Conservation (phyloP, 2,113 vertebrate species). For the Eulacestoma nigropectus region DNA sequence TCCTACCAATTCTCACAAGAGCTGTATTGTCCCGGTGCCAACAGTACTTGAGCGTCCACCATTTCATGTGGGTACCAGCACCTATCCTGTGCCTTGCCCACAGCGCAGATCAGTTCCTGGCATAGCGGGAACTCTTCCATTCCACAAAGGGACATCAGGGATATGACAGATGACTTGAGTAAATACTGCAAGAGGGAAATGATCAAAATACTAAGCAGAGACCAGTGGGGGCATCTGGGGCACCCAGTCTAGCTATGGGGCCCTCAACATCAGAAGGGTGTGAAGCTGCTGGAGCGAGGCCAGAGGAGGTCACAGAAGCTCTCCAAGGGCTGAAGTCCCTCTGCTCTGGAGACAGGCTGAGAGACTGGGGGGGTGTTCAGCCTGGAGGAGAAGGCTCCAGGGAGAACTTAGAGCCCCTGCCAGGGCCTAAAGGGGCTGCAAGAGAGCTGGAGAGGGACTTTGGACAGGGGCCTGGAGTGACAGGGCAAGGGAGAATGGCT, state of each 20-base stretch:
- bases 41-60: background rate
- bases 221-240: background rate
- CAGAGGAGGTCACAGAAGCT: background rate
- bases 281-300: background rate
- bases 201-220: background rate
- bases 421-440: background rate
- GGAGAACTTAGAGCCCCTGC: background rate
- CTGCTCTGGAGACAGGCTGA: background rate
- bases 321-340: background rate
- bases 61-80: background rate
- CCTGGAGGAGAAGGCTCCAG: background rate
- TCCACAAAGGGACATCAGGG: background rate
- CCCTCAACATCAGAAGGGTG: background rate
- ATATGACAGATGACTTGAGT: too few species aligned
- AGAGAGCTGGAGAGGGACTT: background rate
- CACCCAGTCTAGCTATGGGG: background rate
- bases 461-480: background rate
- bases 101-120: background rate
- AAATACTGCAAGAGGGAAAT: fast-evolving
- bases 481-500: background rate
- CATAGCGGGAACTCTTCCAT: fast-evolving
- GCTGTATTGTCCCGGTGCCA: background rate
- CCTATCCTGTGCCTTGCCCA: background rate
- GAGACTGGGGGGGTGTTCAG: background rate
- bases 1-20: background rate